Evolutionary conservation across 2,113 vertebrate genomes (phyloP), one percentile per base, ranked within the genome.

Genomic region (Lichenostomus cassidix): DNA sequence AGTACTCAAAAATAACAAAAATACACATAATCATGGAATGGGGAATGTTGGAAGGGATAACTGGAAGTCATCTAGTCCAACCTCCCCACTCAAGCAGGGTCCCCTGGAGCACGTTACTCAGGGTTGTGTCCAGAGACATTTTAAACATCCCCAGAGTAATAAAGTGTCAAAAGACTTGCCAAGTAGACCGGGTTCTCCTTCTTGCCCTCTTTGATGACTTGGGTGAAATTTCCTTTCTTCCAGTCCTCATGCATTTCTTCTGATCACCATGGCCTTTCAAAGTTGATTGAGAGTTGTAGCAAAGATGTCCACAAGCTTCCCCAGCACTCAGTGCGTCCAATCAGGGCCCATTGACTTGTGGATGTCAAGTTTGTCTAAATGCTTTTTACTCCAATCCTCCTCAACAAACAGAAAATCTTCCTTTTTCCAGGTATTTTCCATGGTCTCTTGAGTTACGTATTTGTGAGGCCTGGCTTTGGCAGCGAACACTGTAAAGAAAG

Each of bases 301-400:
- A 47, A 28, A 46, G 39, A 55, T 18, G 23, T 8, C 17, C n/a
- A 55, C n/a, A 46, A 55, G 28, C 28, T 84, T 23, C 28, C 28
- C 64, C 19, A 65, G 23, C 23, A 19, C 7, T 24, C n/a, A 4
- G 9, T 64, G 18, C 50, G 39, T 74, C 18, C 23, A n/a, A 4
- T 2, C 16, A 17, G 10, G 31, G 21, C 31, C 16, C 23, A n/a
- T 47, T 0, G 2, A n/a, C 13, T 47, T 39, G 7, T 55, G 6
- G 11, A 63, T 47, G 18, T 28, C 23, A 65, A n/a, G 23, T 55
- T 10, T 65, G n/a, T 39, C 50, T 65, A 41, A 56, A 47, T 28
- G 8, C 9, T 47, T 74, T 47, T 18, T 46, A 47, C 4, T 9
- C 9, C 23, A 56, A 23, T 56, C 9, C 15, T 56, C 7, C 12